Percentiles rank a stretch among this genome's conserved stretches.
Evolutionary conservation across 2,113 vertebrate genomes (phyloP).

Genomic region (Addax nasomaculatus): DNA sequence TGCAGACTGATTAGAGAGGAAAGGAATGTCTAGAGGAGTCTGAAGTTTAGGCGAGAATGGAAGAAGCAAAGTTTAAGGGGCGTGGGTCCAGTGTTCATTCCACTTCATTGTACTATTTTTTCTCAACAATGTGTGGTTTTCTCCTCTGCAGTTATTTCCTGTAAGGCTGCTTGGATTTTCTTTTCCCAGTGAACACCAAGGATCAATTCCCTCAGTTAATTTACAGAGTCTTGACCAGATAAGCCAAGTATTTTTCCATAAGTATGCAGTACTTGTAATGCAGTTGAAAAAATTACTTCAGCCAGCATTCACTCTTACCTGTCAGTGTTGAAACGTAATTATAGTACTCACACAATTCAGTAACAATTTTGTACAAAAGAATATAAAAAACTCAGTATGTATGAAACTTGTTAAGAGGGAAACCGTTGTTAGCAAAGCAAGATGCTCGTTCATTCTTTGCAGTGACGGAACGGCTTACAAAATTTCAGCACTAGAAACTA

Average conservation of each 20-base stretch:
- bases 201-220: conserved; percentile 58
- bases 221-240: conserved; percentile 56
- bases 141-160: background rate
- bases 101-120: background rate
- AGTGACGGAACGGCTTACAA: background rate
- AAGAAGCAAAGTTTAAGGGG: background rate
- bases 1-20: background rate
- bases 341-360: background rate
- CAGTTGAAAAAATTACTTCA: conserved; percentile 45
- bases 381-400: background rate
- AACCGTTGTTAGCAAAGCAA: background rate
- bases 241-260: conserved; percentile 50
- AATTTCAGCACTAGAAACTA: background rate
- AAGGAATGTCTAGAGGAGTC: background rate
- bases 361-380: conserved; percentile 37
- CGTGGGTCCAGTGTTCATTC: background rate
- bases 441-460: background rate
- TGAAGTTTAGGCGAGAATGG: background rate
- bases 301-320: conserved; percentile 17
- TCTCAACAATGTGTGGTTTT: background rate
- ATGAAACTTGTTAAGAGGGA: background rate
- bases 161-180: background rate
- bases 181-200: background rate
- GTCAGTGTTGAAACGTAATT: conserved; percentile 39
- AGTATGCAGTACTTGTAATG: background rate